Evolutionary conservation across 2,797 vertebrate genomes (phyloP).

Genomic region (Melanotaenia pygmaea): DNA sequence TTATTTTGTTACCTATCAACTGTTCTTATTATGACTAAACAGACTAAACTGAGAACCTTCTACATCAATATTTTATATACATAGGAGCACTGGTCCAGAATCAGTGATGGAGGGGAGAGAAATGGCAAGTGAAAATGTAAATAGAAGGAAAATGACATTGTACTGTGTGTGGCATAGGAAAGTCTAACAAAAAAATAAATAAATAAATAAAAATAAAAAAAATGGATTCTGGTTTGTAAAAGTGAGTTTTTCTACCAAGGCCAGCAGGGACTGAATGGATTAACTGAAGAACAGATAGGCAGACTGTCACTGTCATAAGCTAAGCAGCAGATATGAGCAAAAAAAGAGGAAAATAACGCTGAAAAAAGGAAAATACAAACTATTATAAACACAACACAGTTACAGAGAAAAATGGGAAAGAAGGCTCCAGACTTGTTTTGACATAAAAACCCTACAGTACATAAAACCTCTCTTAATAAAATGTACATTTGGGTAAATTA

Average conservation of each 20-base stretch:
- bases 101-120: slow-evolving; percentile 5
- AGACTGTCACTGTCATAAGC: slow-evolving; percentile 1
- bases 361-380: neutral
- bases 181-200: neutral
- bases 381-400: slow-evolving; percentile 18
- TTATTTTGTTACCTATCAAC: slow-evolving; percentile 41
- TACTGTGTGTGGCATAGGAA: neutral
- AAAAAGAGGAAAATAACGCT: neutral
- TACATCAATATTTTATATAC: slow-evolving; percentile 67
- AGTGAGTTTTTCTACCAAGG: slow-evolving; percentile 25
- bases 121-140: slow-evolving; percentile 16
- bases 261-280: slow-evolving; percentile 37
- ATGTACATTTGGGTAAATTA: slow-evolving; percentile 7
- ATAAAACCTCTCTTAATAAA: slow-evolving; percentile 1
- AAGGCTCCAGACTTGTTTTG: slow-evolving; percentile 27
- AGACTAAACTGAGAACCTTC: slow-evolving; percentile 36
- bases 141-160: slow-evolving; percentile 8
- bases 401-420: slow-evolving; percentile 8
- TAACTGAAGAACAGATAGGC: slow-evolving; percentile 26
- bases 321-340: neutral
- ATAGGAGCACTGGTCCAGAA: slow-evolving; percentile 36
- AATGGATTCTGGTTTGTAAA: slow-evolving; percentile 11
- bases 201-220: neutral
- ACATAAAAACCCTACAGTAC: neutral
- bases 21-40: slow-evolving; percentile 52